Evolutionary conservation across 2,888 invertebrate genomes (phyloP).

Genomic region (Coenonympha glycerion): DNA sequence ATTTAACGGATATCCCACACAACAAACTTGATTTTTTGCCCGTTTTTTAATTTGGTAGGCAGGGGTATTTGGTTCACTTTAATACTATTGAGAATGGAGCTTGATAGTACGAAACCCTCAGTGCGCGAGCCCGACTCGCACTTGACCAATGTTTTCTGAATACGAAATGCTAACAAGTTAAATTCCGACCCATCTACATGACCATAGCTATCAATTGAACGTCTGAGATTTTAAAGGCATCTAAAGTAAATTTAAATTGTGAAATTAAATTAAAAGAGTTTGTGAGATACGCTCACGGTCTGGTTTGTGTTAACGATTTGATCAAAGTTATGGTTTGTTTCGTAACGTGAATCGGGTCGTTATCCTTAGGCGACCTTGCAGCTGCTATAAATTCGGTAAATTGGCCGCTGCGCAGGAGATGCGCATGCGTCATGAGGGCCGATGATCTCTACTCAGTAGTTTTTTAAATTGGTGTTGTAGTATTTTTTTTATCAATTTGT

Average conservation of each 20-base stretch:
- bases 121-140: too few relatives aligned
- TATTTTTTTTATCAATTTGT: not conserved
- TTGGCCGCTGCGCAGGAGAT: constrained; percentile 60
- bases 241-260: not conserved
- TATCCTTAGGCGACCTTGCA: constrained; percentile 70
- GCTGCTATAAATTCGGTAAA: constrained; percentile 68
- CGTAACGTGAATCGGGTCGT: constrained; percentile 57
- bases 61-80: too few relatives aligned
- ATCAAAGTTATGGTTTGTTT: constrained; percentile 30
- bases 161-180: too few relatives aligned
- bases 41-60: too few relatives aligned
- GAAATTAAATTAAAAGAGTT: not conserved
- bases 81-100: too few relatives aligned
- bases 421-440: constrained; percentile 57
- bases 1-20: too few relatives aligned
- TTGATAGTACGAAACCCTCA: too few relatives aligned
- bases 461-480: constrained; percentile 13
- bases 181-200: not conserved
- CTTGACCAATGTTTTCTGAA: too few relatives aligned
- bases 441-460: constrained; percentile 51
- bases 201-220: not conserved
- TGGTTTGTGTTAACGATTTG: constrained; percentile 2
- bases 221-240: not conserved
- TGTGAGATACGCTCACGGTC: not conserved
- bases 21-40: too few relatives aligned